Evolutionary conservation across 2,113 vertebrate species (phyloP).

Genomic region (Archocentrus centrarchus): DNA sequence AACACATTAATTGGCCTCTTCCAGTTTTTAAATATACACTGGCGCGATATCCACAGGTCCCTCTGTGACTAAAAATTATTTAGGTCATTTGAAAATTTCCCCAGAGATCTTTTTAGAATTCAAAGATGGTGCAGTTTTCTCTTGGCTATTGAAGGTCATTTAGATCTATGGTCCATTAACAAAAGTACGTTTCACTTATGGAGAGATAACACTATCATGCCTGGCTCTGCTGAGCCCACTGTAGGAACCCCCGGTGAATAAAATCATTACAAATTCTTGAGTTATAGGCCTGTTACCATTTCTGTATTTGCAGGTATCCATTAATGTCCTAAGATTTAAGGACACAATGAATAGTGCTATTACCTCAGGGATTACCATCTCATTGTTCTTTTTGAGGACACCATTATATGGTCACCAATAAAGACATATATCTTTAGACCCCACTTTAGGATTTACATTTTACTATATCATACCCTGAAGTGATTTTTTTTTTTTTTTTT

Average conservation of each 20-base stretch:
- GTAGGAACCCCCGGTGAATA: conserved; percentile 55
- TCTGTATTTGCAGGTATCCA: conserved; percentile 47
- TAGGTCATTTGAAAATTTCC: conserved; percentile 72
- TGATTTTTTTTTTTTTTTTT: conserved; percentile 27
- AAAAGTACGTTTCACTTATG: conserved; percentile 61
- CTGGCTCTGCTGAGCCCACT: conserved; percentile 47
- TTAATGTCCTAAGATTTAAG: conserved; percentile 51
- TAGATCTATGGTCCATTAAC: conserved; percentile 66
- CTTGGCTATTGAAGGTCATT: conserved; percentile 72
- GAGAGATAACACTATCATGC: conserved; percentile 40
- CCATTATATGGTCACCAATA: conserved; percentile 29
- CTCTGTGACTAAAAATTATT: conserved; percentile 67
- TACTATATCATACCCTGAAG: conserved; percentile 14
- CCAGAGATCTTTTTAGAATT: conserved; percentile 71
- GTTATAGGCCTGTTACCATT: conserved; percentile 44
- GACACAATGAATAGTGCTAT: conserved; percentile 36
- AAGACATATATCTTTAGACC: conserved; percentile 37
- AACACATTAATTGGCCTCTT: conserved; percentile 65
- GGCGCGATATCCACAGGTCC: conserved; percentile 44
- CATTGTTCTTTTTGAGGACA: conserved; percentile 46
- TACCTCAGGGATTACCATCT: conserved; percentile 54
- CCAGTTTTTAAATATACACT: conserved; percentile 56
- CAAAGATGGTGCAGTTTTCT: conserved; percentile 66
- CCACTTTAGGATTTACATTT: conserved; percentile 15
- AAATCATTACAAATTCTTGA: conserved; percentile 55